A percentile compares a stretch with the other conserved stretches of the same genome.
phyloP scores from a whole-genome alignment of 2,888 invertebrate genomes.

The Cantharis flavilabris region DNA sequence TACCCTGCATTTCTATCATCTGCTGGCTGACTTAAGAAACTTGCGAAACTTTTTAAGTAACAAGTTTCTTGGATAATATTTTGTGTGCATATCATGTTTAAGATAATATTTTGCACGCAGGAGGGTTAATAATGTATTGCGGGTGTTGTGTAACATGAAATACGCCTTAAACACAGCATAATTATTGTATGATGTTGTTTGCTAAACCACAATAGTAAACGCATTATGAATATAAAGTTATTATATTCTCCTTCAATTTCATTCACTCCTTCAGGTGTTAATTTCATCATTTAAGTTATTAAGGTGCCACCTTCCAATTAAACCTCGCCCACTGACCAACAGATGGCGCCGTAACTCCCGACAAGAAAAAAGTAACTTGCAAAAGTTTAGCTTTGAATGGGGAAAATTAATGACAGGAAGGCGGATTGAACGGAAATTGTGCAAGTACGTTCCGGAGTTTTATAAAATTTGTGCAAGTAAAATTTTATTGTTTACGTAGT shows the following conservation, averaged over 20 bases:
- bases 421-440: background rate
- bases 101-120: slow-evolving; percentile 4
- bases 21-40: slow-evolving; percentile 13
- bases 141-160: slow-evolving; percentile 5
- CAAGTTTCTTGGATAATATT: slow-evolving; percentile 37
- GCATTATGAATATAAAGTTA: background rate
- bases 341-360: background rate
- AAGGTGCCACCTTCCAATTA: background rate
- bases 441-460: background rate
- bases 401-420: background rate
- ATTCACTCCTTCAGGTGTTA: background rate
- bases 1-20: slow-evolving; percentile 29
- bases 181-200: background rate
- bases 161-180: slow-evolving; percentile 21
- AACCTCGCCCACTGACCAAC: background rate
- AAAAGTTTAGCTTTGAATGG: background rate
- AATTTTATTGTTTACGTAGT: background rate
- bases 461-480: background rate
- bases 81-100: slow-evolving; percentile 25
- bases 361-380: background rate
- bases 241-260: background rate
- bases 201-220: background rate
- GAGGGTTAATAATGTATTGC: background rate
- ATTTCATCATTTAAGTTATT: background rate
- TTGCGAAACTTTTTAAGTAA: slow-evolving; percentile 32